These are phyloP conservation scores for Boulengeromyrus knoepffleri DNA, from an alignment of 2,113 vertebrate species.

Conservation along the genomic window DNA sequence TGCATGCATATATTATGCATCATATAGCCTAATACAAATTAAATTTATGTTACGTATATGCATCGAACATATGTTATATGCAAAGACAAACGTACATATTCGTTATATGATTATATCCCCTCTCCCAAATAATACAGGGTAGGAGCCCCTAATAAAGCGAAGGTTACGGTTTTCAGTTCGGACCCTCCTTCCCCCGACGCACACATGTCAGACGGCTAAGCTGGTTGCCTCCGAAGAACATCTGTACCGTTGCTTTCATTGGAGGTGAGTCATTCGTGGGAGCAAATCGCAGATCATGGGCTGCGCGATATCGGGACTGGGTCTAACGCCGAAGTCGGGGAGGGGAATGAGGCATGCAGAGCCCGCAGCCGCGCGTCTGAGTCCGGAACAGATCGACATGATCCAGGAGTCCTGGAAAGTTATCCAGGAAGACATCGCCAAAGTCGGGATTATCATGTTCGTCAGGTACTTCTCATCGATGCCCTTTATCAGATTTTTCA, in stretches of 20 bases:
- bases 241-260: not conserved
- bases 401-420: conserved; percentile 70
- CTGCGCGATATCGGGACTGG: conserved; percentile 60
- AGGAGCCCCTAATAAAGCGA: conserved; percentile 2
- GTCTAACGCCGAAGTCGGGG: conserved; percentile 43
- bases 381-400: conserved; percentile 53
- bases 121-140: not conserved
- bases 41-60: not conserved
- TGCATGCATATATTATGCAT: not conserved
- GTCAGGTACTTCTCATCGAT: conserved; percentile 55
- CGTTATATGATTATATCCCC: not conserved
- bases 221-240: not conserved
- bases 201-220: not conserved
- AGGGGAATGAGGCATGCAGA: conserved; percentile 37
- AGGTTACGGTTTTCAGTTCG: not conserved
- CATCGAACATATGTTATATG: not conserved
- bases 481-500: not conserved
- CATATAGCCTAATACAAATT: not conserved
- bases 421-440: conserved; percentile 67
- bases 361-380: conserved; percentile 30
- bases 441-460: conserved; percentile 71
- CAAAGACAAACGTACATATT: not conserved
- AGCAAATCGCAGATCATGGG: conserved; percentile 52
- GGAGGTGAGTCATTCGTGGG: not conserved
- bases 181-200: conserved; percentile 8